phyloP scores from a whole-genome alignment of 2,797 vertebrate genomes.

The Sphenodon punctatus region DNA sequence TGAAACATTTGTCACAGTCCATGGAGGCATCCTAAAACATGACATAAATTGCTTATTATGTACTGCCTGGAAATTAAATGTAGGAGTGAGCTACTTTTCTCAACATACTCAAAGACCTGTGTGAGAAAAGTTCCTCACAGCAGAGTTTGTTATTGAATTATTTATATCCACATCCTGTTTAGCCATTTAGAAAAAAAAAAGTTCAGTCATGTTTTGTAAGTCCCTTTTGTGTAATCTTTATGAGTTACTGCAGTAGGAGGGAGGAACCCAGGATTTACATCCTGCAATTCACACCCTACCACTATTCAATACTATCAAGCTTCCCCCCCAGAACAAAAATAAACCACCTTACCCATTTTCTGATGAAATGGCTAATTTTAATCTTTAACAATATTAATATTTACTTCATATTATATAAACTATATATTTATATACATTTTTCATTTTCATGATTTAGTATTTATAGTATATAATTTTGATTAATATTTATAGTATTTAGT shows the following conservation, averaged over 20 bases:
- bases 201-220: conserved; percentile 46
- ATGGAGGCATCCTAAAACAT: background rate
- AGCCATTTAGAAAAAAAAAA: conserved; percentile 62
- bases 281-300: conserved; percentile 76
- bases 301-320: conserved; percentile 23
- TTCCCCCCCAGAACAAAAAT: conserved; percentile 60
- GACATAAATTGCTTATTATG: conserved; percentile 1
- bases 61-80: conserved; percentile 24
- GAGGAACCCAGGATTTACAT: conserved; percentile 68
- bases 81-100: conserved; percentile 52
- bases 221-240: conserved; percentile 56
- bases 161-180: conserved; percentile 81
- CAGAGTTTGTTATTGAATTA: conserved; percentile 65
- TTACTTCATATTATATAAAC: too few relatives aligned
- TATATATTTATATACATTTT: too few relatives aligned
- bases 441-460: too few relatives aligned
- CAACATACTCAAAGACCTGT: conserved; percentile 47
- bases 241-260: conserved; percentile 59
- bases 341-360: conserved; percentile 32
- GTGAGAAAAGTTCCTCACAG: conserved; percentile 71
- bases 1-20: background rate
- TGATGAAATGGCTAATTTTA: too few relatives aligned
- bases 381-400: too few relatives aligned
- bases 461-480: too few relatives aligned
- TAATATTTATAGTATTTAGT: too few relatives aligned